Evolutionary conservation across 2,113 vertebrate genomes (phyloP), one percentile per base, ranked within the genome.

Genomic region (Gasterosteus nipponicus): DNA sequence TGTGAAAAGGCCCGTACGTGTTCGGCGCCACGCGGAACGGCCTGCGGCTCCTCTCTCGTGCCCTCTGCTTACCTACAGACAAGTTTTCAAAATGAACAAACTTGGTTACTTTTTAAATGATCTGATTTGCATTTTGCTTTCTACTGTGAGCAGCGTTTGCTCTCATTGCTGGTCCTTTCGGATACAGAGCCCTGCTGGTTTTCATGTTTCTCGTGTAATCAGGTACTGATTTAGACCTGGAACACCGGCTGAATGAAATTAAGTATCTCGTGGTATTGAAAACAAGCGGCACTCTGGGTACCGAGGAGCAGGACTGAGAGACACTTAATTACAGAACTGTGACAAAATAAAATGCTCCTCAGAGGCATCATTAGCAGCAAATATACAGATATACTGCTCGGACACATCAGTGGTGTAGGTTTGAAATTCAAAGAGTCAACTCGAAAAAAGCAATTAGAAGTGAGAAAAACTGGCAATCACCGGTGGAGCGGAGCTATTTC

Each of bases 221-320:
- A 91, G 86, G 58, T 80, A 49, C 87, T 91, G 90, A 91, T 91
- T 91, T 91, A 87, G 78, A 86, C 73, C 66, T 71, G 3, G 85
- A 89, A 87, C 90, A 83, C 85, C 85, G 82, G 76, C 90, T 77
- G 85, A 91, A 91, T 90, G 78, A 89, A 91, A 90, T 90, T 81
- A 90, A 65, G 59, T 85, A 80, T 86, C 81, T 79, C 56, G 76
- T 54, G 82, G 75, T 78, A 86, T 80, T 69, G 76, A 81, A 88
- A 90, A 84, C 74, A 89, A 84, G 76, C 69, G 66, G 76, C 84
- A 69, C 82, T 86, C 67, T 75, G 61, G 78, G 82, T 79, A 84
- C 79, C 70, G 68, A 85, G 75, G 77, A 85, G 75, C 80, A 83
- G 77, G 83, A 82, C 84, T 75, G 81, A 82, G 83, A 82, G 65